These are phyloP conservation scores for Eumaeus atala DNA, from an alignment of 1,140 invertebrate genomes.

Conservation along the genomic window DNA sequence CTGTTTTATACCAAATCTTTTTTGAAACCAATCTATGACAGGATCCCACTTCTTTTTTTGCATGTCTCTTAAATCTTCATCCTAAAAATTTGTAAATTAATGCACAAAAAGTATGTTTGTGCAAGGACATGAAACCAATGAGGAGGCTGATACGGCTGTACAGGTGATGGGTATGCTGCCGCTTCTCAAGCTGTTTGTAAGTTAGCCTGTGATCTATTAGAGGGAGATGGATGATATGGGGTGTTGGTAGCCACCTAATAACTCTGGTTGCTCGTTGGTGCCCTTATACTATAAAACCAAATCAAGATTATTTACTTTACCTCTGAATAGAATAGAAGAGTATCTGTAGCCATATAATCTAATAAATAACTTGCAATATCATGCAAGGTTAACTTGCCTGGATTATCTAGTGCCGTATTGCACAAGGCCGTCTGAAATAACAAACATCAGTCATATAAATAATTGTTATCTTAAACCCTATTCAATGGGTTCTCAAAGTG, in stretches of 20 bases:
- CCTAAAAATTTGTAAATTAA: conserved; percentile 59
- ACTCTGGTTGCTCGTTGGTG: too few species aligned
- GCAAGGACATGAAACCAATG: background rate
- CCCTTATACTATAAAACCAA: too few species aligned
- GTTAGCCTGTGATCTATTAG: too few species aligned
- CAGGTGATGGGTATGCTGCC: too few species aligned
- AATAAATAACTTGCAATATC: conserved; percentile 86
- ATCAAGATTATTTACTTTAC: too few species aligned
- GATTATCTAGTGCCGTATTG: conserved; percentile 94
- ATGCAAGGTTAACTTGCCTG: conserved; percentile 83
- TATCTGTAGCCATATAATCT: conserved; percentile 92
- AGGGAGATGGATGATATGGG: too few species aligned
- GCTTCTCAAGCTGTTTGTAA: too few species aligned
- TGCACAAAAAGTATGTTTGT: background rate
- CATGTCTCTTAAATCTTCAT: conserved; percentile 82
- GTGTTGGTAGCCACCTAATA: too few species aligned
- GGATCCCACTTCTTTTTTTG: conserved; percentile 92
- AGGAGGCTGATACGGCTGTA: too few species aligned
- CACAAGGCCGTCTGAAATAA: conserved; percentile 85
- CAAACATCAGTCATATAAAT: too few species aligned
- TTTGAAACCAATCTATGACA: conserved; percentile 90
- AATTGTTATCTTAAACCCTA: too few species aligned
- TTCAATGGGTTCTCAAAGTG: too few species aligned
- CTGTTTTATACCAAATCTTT: conserved; percentile 83
- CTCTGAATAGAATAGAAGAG: conserved; percentile 84